Base-by-base conservation (phyloP, 2,113 vertebrate genomes). In the Gymnarchus niloticus region DNA sequence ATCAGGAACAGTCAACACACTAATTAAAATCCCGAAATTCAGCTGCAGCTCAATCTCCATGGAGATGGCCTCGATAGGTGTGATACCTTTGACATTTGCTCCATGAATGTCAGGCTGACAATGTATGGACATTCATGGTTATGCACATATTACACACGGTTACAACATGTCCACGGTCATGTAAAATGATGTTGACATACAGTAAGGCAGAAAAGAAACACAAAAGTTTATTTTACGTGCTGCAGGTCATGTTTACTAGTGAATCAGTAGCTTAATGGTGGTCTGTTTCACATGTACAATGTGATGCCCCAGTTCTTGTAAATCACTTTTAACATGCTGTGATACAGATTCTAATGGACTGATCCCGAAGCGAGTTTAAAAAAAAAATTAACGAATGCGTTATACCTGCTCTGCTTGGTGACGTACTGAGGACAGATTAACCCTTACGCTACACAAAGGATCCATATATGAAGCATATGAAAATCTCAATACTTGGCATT, bases 1-100 rank as follows among this genome's bases (percentile, higher is more conserved):
- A 73, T 73, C 65, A 73, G 65, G 65, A 41, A 17, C 33, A 41
- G 65, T 73, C 28, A 73, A 28, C 9, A 33, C 28, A 28, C 41
- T 73, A 73, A 73, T 73, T 73, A 73, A 73, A 37, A 73, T 17
- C n/a, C n/a, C n/a, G n/a, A n/a, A n/a, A n/a, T n/a, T n/a, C 65
- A 73, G 65, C 65, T 73, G n/a, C n/a, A n/a, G n/a, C 10, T 33
- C 41, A 73, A 33, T 73, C 33, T 73, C 65, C 65, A 73, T 73
- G 28, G 65, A 69, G 33, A 28, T 69, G 25, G 33, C 25, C 59
- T 1, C 17, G 59, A 9, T 37, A 12, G 28, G 61, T 69, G 65
- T 41, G 65, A 73, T 37, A 41, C 19, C 19, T 69, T 14, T 37
- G 61, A 41, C 25, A 69, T 69, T 69, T 17, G 33, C 33, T 41